Base-by-base conservation (phyloP, 2,113 vertebrate genomes). In the Xyliphius kryptos region DNA sequence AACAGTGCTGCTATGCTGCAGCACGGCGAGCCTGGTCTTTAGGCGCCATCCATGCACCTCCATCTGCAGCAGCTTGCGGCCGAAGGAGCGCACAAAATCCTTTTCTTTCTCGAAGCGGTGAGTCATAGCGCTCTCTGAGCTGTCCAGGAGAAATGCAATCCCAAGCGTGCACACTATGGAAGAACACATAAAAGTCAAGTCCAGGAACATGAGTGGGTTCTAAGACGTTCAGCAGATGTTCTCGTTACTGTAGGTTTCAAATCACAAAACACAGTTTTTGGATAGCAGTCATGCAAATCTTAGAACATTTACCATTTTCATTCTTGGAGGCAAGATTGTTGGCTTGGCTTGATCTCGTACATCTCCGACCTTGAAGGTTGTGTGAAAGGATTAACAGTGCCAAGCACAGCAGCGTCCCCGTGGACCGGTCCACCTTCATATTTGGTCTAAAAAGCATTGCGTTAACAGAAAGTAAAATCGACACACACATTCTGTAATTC, bases 1-100 rank as follows among this genome's bases (percentile, higher is more conserved):
- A n/a, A 93, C 89, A 0, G 83, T 80, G 80, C 90, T 94, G 82
- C 94, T 95, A 80, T 90, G 94, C 72, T 93, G 92, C 16, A 97
- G 83, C 0, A 83, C 76, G 2, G 90, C 91, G 76, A 95, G 66
- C 32, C 73, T 87, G 40, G 88, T 74, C 40, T 69, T 72, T 22
- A 91, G 79, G 2, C 66, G 76, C 74, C 80, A 81, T 59, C 74
- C 83, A 1, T 55, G 54, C 0, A 86, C 71, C 66, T 85, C 85
- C 74, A 89, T 71, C 43, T 76, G 78, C 44, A 87, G 78, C 66
- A 95, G 52, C 6, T 64, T 80, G 2, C 86, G 83, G 72, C 87
- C 87, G 74, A 95, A 70, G 14, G 70, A 73, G 65, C 74, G 47
- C 74, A 90, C 86, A 56, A 95, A 94, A 21, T 75, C 46, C 82